These are phyloP conservation scores for Odontomachus brunneus DNA, from an alignment of 1,140 invertebrate genomes.

Conservation along the genomic window DNA sequence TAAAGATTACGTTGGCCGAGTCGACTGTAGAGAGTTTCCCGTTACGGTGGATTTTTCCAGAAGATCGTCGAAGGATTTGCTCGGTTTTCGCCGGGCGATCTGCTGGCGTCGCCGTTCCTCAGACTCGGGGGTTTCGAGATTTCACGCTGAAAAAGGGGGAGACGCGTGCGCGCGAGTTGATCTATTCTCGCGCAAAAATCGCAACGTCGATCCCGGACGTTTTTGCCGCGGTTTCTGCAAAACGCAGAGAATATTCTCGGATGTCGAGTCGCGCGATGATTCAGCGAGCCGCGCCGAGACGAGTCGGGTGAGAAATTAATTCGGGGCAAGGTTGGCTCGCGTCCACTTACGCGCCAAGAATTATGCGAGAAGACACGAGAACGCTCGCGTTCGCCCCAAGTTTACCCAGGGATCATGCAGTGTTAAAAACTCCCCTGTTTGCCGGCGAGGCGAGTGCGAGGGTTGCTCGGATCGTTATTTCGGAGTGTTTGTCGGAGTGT, in stretches of 20 bases:
- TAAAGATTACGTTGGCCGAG: conserved; percentile 54
- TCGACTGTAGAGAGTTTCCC: conserved; percentile 26
- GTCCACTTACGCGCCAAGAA: conserved; percentile 68
- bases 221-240: not conserved
- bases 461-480: conserved; percentile 79
- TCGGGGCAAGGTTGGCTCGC: conserved; percentile 45
- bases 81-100: not conserved
- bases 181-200: not conserved
- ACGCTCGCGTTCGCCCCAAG: conserved; percentile 72
- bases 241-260: not conserved
- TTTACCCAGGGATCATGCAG: conserved; percentile 81
- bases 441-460: conserved; percentile 76
- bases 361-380: conserved; percentile 67
- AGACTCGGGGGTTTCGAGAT: not conserved
- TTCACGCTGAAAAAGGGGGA: not conserved
- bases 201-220: not conserved
- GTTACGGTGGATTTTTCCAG: conserved; percentile 18
- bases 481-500: conserved; percentile 80
- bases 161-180: not conserved
- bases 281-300: conserved; percentile 10
- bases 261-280: conserved; percentile 19
- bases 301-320: conserved; percentile 39
- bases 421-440: conserved; percentile 82
- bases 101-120: not conserved
- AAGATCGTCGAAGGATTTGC: not conserved